Base-by-base conservation (phyloP, 2,113 vertebrate genomes). In the Sarotherodon lohbergeri region DNA sequence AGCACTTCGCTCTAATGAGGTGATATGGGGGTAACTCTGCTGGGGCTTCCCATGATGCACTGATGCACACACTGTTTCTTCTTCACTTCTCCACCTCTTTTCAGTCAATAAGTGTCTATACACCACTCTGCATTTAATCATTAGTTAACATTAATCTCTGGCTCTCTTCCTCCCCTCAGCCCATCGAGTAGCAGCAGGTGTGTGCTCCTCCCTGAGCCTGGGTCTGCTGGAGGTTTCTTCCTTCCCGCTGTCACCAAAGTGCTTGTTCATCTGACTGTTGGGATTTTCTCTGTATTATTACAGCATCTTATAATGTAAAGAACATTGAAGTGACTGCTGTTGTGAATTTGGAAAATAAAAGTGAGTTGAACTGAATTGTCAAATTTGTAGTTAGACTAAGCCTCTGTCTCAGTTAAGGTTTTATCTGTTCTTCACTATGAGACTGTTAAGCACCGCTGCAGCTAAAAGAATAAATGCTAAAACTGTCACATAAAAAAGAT, bases 41-140 rank as follows among this genome's bases (percentile, higher is more conserved):
- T 36, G 61, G 16, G 16, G 29, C 29, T 61, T 61, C 57, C 57
- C 29, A 61, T 63, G 29, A 63, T 63, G 59, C 59, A 63, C 59
- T 63, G 59, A 34, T 63, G 59, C 59, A 63, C 59, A 63, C 59
- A 63, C 59, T 34, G 29, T 63, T 63, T 63, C 16, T 63, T 61
- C 59, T 61, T 34, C 29, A 34, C 57, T 34, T 61, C 59, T 61
- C 29, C 57, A 61, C 59, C 29, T 61, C 59, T 63, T 19, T 63
- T 6, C 29, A 61, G 29, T 61, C 16, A 61, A 10, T 10, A 61
- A 61, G 29, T 61, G 59, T 10, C 34, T 63, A 34, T 19, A 34
- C 29, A 63, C 59, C 59, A 34, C 59, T 63, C 16, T 63, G 59
- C 59, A 63, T 63, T 63, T 63, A 63, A 63, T 34, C 29, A 63